Base-by-base conservation (phyloP, 2,113 vertebrate species). In the Phasianus colchicus region DNA sequence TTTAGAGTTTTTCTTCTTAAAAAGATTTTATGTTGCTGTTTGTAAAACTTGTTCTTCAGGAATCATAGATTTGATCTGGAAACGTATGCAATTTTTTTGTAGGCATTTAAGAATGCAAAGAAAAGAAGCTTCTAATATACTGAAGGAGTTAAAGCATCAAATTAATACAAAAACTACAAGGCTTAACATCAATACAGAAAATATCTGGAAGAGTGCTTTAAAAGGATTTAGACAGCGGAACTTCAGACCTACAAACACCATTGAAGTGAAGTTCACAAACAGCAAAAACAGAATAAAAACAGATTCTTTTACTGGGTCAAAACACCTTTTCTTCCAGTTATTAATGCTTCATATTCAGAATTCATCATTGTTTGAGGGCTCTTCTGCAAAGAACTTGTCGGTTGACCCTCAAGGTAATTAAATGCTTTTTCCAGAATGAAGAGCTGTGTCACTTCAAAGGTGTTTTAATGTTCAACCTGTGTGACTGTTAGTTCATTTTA, bases 121-220 rank as follows among this genome's bases (percentile, higher is more conserved):
- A 95, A 97, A 65, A 76, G 95, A 98, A 67, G 95, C 93, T 88
- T 92, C 94, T 74, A 97, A 96, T 77, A 95, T 99, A 95, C 90
- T 99, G 73, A 96, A 93, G 85, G 98, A 98, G 73, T 96, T 99
- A 97, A 98, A 96, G 65, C 92, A 89, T 70, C 98, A 98, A 95
- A 92, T 99, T 92, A 97, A 92, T 95, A 96, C 76, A 66, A 97
- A 97, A 95, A 55, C 95, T 83, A 95, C 96, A 93, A 97, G 72
- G 76, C 94, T 99, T 95, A 97, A 96, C 88, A 97, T 99, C 96
- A 96, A 94, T 29, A 86, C 95, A 81, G 97, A 97, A 36, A 93
- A 95, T 83, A 96, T 98, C 78, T 98, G 99, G 97, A 94, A 88
- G 25, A 98, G 98, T 50, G 98, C 98, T 67, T 91, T 99, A 92